Evolutionary conservation across 1,140 invertebrate genomes (phyloP).

Genomic region (Pogonomyrmex barbatus): DNA sequence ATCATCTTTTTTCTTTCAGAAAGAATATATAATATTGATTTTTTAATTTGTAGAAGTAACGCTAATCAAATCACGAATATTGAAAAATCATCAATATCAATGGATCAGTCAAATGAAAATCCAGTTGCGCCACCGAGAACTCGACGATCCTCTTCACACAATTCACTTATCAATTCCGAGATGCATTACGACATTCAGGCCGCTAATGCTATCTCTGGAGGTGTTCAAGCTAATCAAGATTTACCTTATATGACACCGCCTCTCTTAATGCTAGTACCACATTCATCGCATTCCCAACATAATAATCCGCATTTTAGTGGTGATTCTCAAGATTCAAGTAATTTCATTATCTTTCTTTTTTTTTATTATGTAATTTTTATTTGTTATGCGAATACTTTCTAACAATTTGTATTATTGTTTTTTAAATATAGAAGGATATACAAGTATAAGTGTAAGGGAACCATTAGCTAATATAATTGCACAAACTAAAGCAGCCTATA

Average conservation of each 20-base stretch:
- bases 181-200: conserved; percentile 88
- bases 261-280: conserved; percentile 86
- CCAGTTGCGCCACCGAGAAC: conserved; percentile 85
- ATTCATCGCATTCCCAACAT: conserved; percentile 79
- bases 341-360: conserved; percentile 72
- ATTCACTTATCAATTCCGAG: conserved; percentile 80
- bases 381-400: not conserved
- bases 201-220: conserved; percentile 93
- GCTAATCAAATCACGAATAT: conserved; percentile 71
- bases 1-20: not conserved
- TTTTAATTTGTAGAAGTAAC: conserved; percentile 70
- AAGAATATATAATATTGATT: not conserved
- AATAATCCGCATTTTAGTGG: conserved; percentile 90
- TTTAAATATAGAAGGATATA: conserved; percentile 91
- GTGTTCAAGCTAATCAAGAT: conserved; percentile 94
- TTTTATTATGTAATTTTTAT: not conserved
- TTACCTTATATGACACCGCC: conserved; percentile 96
- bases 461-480: conserved; percentile 92
- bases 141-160: conserved; percentile 86
- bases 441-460: conserved; percentile 95
- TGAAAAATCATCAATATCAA: conserved; percentile 73
- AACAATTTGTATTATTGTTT: not conserved
- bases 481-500: conserved; percentile 85
- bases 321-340: conserved; percentile 94
- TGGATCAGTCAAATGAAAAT: conserved; percentile 73